These are phyloP conservation scores for Drosophila emarginata DNA, from an alignment of 2,888 invertebrate species.

Conservation along the genomic window DNA sequence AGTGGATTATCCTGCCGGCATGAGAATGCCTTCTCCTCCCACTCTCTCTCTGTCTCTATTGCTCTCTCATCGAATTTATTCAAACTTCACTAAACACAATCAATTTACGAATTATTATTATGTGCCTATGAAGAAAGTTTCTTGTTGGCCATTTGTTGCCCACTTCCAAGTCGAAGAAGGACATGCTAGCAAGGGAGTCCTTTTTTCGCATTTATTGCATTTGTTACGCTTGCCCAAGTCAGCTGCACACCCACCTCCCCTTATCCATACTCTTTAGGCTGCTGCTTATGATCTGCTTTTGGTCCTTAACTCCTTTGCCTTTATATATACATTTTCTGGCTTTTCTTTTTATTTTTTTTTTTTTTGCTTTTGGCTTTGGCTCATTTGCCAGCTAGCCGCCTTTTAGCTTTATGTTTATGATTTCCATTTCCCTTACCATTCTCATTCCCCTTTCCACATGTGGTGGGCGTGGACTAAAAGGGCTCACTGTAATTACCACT, in stretches of 20 bases:
- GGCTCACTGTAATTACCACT: constrained; percentile 73
- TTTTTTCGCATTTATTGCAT: constrained; percentile 75
- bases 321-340: not conserved
- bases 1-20: constrained; percentile 75
- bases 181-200: constrained; percentile 34
- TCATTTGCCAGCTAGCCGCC: constrained; percentile 66
- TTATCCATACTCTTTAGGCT: constrained; percentile 57
- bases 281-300: constrained; percentile 72
- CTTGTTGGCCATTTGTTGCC: constrained; percentile 68
- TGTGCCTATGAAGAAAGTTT: constrained; percentile 34
- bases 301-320: constrained; percentile 5
- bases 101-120: constrained; percentile 79
- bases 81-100: constrained; percentile 79
- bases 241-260: too few relatives aligned
- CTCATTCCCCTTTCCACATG: constrained; percentile 26
- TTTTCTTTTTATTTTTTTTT: constrained; percentile 10
- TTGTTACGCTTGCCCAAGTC: constrained; percentile 61
- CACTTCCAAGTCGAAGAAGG: constrained; percentile 26
- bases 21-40: constrained; percentile 25
- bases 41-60: not conserved
- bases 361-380: constrained; percentile 42
- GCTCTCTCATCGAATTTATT: constrained; percentile 70
- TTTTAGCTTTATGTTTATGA: constrained; percentile 75
- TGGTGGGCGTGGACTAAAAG: constrained; percentile 49
- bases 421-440: constrained; percentile 58